Conservation (phyloP, 2,888 invertebrate genomes). For the Cheilosia vulpina region DNA sequence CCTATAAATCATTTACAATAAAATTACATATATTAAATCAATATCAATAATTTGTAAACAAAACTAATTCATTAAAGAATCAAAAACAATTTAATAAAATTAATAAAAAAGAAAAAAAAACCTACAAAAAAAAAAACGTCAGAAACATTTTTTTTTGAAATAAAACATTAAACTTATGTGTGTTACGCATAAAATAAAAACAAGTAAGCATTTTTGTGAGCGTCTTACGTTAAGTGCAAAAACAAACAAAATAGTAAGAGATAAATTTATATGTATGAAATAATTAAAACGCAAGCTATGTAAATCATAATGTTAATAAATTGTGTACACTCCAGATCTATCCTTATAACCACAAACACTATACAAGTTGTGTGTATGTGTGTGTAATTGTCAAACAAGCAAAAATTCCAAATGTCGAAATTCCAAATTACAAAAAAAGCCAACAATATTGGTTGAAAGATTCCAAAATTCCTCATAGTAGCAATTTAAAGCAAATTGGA, state of each 20-base stretch:
- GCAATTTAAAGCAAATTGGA: slow-evolving; percentile 57
- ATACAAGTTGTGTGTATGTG: slow-evolving; percentile 11
- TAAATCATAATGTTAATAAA: slow-evolving; percentile 44
- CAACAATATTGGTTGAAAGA: slow-evolving; percentile 32
- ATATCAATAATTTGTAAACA: slow-evolving; percentile 65
- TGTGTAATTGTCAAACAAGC: slow-evolving; percentile 34
- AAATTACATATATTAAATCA: slow-evolving; percentile 50
- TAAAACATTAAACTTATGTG: slow-evolving; percentile 23
- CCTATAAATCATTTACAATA: slow-evolving; percentile 86
- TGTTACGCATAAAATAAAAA: slow-evolving; percentile 32
- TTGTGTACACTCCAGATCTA: slow-evolving; percentile 39
- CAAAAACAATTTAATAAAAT: slow-evolving; percentile 19
- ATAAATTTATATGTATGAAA: slow-evolving; percentile 47
- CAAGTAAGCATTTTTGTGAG: slow-evolving; percentile 34
- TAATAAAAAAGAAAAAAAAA: slow-evolving; percentile 19
- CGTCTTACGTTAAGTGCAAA: slow-evolving; percentile 55
- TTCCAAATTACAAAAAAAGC: slow-evolving; percentile 44
- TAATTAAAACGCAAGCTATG: slow-evolving; percentile 31
- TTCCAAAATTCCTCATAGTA: slow-evolving; percentile 51
- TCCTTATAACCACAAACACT: slow-evolving; percentile 9
- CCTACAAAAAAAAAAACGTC: slow-evolving; percentile 1
- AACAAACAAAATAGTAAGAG: slow-evolving; percentile 24
- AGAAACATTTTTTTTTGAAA: slow-evolving; percentile 18
- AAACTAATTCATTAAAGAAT: slow-evolving; percentile 49
- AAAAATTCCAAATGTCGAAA: slow-evolving; percentile 42